Evolutionary conservation across 2,113 vertebrate species (phyloP).

Genomic region (Pagrus major): DNA sequence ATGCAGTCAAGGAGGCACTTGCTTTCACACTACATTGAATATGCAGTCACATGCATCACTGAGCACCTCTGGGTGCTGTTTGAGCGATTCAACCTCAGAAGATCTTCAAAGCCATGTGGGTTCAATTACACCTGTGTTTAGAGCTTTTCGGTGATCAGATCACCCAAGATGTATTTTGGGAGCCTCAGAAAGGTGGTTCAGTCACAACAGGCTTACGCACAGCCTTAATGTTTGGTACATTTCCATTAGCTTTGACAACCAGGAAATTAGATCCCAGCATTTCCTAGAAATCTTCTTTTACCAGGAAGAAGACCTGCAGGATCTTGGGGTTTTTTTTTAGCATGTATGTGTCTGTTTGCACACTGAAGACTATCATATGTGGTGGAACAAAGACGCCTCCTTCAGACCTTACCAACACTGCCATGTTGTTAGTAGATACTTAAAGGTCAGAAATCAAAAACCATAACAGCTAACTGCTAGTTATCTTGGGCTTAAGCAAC

Average conservation of each 20-base stretch:
- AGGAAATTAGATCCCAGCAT: neutral
- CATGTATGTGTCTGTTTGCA: neutral
- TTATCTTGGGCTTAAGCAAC: too few species aligned
- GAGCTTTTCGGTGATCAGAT: constrained; percentile 21
- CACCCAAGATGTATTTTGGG: constrained; percentile 17
- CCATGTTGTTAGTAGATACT: neutral
- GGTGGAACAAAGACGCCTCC: neutral
- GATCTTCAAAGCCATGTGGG: constrained; percentile 49
- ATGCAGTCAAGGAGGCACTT: constrained; percentile 35
- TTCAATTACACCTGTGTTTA: constrained; percentile 56
- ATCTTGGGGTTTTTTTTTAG: too few species aligned
- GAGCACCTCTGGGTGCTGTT: constrained; percentile 51
- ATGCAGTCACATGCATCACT: constrained; percentile 70
- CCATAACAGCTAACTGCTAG: too few species aligned
- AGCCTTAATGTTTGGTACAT: neutral
- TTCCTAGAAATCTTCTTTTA: neutral
- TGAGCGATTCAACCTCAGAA: constrained; percentile 40
- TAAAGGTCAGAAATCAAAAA: too few species aligned
- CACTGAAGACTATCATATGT: neutral
- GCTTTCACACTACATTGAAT: constrained; percentile 71
- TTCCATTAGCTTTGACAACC: constrained; percentile 4
- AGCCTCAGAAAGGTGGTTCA: constrained; percentile 1
- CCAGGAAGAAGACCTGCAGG: neutral
- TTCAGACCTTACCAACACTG: neutral
- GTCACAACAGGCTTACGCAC: neutral